Percentiles rank a stretch among this genome's conserved stretches.
phyloP scores from a whole-genome alignment of 2,797 vertebrate species.

The Coracias cyanogaster region DNA sequence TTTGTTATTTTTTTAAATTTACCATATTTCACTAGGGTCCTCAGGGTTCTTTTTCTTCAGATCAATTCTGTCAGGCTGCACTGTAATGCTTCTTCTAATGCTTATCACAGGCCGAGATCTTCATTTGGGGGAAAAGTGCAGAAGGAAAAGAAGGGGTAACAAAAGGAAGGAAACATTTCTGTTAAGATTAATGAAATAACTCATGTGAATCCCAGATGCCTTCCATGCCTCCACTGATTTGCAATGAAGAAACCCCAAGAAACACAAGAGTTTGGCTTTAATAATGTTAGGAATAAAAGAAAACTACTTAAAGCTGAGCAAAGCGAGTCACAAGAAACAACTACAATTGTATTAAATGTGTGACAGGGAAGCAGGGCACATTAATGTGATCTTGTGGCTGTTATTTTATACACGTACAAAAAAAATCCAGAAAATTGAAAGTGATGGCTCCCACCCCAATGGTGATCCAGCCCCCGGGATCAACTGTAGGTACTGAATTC shows the following conservation, averaged over 20 bases:
- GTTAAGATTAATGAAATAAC: background rate
- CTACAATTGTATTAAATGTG: background rate
- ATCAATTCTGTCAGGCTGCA: slow-evolving; percentile 89
- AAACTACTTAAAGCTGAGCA: background rate
- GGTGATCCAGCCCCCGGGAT: background rate
- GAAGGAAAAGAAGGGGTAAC: background rate
- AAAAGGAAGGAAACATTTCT: background rate
- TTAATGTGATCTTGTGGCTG: background rate
- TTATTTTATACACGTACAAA: background rate
- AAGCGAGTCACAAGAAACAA: background rate
- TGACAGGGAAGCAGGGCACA: background rate
- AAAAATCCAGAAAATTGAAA: background rate
- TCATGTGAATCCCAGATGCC: background rate
- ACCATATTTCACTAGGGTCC: slow-evolving; percentile 79
- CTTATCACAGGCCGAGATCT: slow-evolving; percentile 91
- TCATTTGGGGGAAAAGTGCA: background rate
- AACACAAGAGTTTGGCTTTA: background rate
- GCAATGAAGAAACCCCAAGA: background rate
- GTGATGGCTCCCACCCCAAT: background rate
- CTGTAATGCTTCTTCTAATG: slow-evolving; percentile 85
- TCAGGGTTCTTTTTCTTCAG: slow-evolving; percentile 85
- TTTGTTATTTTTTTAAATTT: background rate
- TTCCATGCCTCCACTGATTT: background rate
- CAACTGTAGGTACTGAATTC: background rate
- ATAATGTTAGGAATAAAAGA: background rate